Evolutionary conservation across 2,113 vertebrate species (phyloP).

Genomic region (Neodontobutis hainanensis): DNA sequence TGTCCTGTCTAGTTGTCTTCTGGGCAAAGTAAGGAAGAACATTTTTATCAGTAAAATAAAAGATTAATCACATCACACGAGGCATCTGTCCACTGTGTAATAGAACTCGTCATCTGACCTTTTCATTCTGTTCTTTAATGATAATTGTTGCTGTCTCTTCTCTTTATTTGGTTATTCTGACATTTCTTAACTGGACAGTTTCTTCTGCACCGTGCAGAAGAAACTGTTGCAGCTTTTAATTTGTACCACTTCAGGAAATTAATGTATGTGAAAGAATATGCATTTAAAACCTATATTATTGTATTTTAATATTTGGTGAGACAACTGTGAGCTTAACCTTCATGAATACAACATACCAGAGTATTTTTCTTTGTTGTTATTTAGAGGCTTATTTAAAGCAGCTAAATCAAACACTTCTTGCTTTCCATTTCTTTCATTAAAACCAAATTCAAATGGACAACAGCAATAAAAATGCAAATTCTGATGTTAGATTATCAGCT

Average conservation of each 20-base stretch:
- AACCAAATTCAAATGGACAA: constrained; percentile 53
- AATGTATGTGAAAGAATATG: too few species aligned
- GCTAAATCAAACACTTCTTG: constrained; percentile 10
- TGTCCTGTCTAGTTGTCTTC: constrained; percentile 16
- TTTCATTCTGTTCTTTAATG: constrained; percentile 35
- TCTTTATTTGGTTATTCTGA: constrained; percentile 39
- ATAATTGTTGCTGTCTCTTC: constrained; percentile 42
- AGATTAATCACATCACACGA: constrained; percentile 41
- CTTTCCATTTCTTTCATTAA: constrained; percentile 2
- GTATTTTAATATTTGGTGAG: too few species aligned
- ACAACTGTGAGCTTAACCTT: not conserved
- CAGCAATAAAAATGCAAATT: constrained; percentile 75
- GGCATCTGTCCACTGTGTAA: constrained; percentile 23
- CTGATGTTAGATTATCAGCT: constrained; percentile 37
- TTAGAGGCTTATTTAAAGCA: constrained; percentile 1
- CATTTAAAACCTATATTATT: too few species aligned
- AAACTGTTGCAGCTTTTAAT: not conserved
- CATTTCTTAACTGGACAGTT: constrained; percentile 51
- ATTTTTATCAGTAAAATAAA: constrained; percentile 2
- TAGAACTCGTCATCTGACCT: constrained; percentile 44
- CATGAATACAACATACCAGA: not conserved
- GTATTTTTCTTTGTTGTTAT: not conserved
- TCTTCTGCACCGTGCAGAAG: constrained; percentile 1
- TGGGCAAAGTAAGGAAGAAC: not conserved
- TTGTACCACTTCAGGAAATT: not conserved